Evolutionary conservation across 2,797 vertebrate species (phyloP), one percentile per base, ranked within the genome.

Genomic region (Euphonia xanthogaster): DNA sequence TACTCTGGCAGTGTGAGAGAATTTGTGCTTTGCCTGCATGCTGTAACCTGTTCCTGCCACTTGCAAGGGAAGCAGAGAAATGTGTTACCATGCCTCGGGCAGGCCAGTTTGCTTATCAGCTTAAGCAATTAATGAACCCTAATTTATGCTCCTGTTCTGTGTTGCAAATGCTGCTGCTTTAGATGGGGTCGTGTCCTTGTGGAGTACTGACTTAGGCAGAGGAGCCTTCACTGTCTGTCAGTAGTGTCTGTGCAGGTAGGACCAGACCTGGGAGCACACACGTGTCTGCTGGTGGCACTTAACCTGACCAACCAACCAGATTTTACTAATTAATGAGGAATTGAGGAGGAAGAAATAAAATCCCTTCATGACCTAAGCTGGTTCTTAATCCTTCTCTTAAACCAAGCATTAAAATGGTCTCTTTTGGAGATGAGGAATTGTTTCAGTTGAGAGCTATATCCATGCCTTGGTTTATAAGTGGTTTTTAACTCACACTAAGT

Each of bases 241-340:
- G 0, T 0, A 33, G 5, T 37, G 11, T 71, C 68, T 19, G 5
- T 17, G 6, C 23, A 70, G 20, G 31, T 2, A 57, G 39, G 31
- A 60, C 6, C 11, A 54, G 37, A 24, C 3, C 23, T 57, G 7
- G 25, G 17, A 81, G 16, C 22, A 60, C 31, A 7, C 2, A 0
- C 0, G 22, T 20, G 27, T 24, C 42, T 65, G 23, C 50, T 37
- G 7, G 23, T 19, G 44, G 11, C 2, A 21, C 63, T 57, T 40
- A 54, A 33, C 23, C 27, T 51, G 37, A n/a, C 6, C 50, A 74
- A 4, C 5, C 9, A 74, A 15, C 2, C 33, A 14, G 6, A 61
- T 88, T 42, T 40, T 21, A 31, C 10, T 44, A 30, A 67, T 48
- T 48, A 33, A 27, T 40, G 31, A 35, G 5, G 16, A 66, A 81